A percentile compares a stretch with the other conserved stretches of the same genome.
Conservation (phyloP, 2,888 invertebrate species). For the Eilema caniola region DNA sequence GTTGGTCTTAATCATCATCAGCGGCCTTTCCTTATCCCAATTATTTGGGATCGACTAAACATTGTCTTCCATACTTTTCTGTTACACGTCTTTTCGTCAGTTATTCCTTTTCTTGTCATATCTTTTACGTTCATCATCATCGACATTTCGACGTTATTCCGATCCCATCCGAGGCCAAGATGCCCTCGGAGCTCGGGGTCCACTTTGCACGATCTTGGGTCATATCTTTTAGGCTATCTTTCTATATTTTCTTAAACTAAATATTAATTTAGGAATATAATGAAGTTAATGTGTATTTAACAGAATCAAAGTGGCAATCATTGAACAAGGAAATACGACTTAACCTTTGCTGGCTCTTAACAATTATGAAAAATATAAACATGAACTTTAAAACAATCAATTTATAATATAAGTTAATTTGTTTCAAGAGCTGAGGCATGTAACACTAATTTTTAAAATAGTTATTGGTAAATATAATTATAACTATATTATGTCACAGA, state of each 20-base stretch:
- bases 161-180: too few species aligned
- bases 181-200: too few species aligned
- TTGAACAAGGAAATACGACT: conserved; percentile 32
- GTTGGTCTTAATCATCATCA: background rate
- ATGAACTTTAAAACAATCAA: conserved; percentile 11
- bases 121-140: too few species aligned
- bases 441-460: background rate
- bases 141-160: too few species aligned
- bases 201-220: too few species aligned
- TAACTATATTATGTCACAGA: too few species aligned
- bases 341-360: conserved; percentile 40
- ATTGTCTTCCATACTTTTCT: background rate
- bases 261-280: background rate
- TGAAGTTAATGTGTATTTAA: conserved; percentile 18
- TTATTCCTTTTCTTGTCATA: background rate
- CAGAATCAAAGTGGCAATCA: conserved; percentile 19
- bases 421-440: background rate
- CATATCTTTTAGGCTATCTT: background rate
- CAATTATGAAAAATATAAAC: conserved; percentile 27
- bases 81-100: background rate
- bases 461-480: background rate
- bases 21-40: background rate
- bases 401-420: background rate
- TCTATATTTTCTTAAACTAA: background rate
- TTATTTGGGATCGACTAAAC: background rate